phyloP scores from a whole-genome alignment of 1,140 invertebrate species.

The Thaumatotibia leucotreta region DNA sequence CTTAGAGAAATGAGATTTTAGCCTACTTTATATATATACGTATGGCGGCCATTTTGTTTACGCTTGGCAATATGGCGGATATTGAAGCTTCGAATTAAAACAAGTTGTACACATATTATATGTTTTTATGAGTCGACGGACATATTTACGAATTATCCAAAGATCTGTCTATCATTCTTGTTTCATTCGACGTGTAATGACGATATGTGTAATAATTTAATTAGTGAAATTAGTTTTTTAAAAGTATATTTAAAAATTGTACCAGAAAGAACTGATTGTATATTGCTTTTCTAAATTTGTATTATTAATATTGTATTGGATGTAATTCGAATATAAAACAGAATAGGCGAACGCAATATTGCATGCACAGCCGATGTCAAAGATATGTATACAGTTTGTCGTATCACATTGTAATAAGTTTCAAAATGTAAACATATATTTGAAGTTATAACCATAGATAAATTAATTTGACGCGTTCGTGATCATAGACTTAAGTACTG shows the following conservation, averaged over 20 bases:
- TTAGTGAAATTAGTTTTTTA: conserved; percentile 15
- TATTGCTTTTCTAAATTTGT: conserved; percentile 20
- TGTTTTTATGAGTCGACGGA: conserved; percentile 10
- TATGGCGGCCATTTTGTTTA: neutral
- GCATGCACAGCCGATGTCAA: neutral
- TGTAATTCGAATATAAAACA: neutral
- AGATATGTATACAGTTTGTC: neutral
- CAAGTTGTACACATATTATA: conserved; percentile 1
- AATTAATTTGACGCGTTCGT: neutral
- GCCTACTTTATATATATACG: neutral
- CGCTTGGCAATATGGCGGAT: neutral
- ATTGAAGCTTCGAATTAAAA: neutral
- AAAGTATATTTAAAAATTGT: conserved; percentile 28
- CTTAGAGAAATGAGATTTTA: conserved; percentile 34
- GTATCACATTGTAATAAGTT: neutral
- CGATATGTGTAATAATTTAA: neutral
- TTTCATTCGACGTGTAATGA: neutral
- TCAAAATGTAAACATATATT: neutral
- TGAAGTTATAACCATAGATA: neutral
- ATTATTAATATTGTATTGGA: conserved; percentile 8
- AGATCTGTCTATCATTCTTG: conserved; percentile 13
- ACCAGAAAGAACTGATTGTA: conserved; percentile 42
- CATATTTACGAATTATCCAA: conserved; percentile 15
- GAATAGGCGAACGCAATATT: neutral
- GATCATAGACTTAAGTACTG: neutral